Conservation (phyloP, 2,797 vertebrate genomes). For the Catostomus latipinnis region DNA sequence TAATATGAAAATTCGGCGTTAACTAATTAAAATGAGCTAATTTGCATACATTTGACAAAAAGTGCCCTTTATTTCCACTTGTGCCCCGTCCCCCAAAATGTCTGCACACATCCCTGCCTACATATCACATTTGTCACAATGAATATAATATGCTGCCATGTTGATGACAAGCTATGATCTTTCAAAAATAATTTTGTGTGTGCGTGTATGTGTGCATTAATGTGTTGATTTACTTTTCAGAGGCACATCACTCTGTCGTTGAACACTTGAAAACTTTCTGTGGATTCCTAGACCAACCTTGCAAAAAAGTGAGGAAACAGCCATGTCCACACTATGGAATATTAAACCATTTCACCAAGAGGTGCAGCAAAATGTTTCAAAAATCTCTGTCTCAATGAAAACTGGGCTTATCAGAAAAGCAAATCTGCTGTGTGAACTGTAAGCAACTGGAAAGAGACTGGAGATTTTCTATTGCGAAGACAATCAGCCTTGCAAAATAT, state of each 20-base stretch:
- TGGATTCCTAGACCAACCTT: conserved; percentile 30
- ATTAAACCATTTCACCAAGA: conserved; percentile 32
- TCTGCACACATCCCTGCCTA: background rate
- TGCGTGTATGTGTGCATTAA: background rate
- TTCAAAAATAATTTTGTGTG: conserved; percentile 15
- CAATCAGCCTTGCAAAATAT: conserved; percentile 11
- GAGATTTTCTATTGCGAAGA: conserved; percentile 27
- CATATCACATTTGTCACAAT: background rate
- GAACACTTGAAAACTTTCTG: conserved; percentile 20
- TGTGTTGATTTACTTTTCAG: conserved; percentile 72
- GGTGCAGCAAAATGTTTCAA: conserved; percentile 14
- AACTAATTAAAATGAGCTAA: too few relatives aligned
- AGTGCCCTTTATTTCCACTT: too few relatives aligned
- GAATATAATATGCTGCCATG: conserved; percentile 31
- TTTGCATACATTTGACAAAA: too few relatives aligned
- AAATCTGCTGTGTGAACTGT: conserved; percentile 24
- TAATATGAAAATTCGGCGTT: too few relatives aligned
- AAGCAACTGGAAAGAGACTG: conserved; percentile 64
- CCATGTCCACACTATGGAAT: conserved; percentile 34
- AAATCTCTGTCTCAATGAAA: conserved; percentile 25
- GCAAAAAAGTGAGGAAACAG: conserved; percentile 19
- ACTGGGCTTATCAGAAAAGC: conserved; percentile 20
- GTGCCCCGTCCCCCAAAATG: too few relatives aligned
- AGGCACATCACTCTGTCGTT: conserved; percentile 49
- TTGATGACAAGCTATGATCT: conserved; percentile 15